Evolutionary conservation across 2,888 invertebrate genomes (phyloP).

Genomic region (Trileptium ribeirensis): DNA sequence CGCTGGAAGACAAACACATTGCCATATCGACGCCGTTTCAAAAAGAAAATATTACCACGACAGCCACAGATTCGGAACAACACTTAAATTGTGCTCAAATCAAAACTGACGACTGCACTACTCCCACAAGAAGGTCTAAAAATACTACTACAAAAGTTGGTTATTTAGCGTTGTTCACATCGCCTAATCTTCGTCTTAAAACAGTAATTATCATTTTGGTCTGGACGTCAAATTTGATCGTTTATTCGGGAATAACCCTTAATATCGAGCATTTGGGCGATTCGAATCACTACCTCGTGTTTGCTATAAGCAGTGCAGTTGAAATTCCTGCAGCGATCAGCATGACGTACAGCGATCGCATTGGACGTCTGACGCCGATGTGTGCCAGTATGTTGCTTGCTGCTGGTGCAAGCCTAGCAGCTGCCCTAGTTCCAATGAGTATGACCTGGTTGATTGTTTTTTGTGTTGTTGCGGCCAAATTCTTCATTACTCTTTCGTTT

Average conservation of each 20-base stretch:
- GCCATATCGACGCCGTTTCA: too few relatives aligned
- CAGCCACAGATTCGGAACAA: too few relatives aligned
- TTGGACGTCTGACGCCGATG: not conserved
- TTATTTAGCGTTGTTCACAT: too few relatives aligned
- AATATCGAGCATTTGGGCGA: conserved; percentile 17
- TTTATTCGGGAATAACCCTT: conserved; percentile 7
- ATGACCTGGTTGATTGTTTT: not conserved
- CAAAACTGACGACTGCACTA: too few relatives aligned
- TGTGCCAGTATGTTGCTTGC: not conserved
- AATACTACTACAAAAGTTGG: too few relatives aligned
- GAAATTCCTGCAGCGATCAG: conserved; percentile 13
- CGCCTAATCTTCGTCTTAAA: not conserved
- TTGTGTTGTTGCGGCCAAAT: not conserved
- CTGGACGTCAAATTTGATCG: conserved; percentile 10
- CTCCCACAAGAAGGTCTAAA: too few relatives aligned
- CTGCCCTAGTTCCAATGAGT: not conserved
- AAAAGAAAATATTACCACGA: too few relatives aligned
- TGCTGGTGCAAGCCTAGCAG: not conserved
- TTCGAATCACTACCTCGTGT: conserved; percentile 6
- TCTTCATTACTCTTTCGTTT: not conserved
- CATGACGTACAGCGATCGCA: not conserved
- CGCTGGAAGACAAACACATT: too few relatives aligned
- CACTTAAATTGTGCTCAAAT: too few relatives aligned
- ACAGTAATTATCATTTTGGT: conserved; percentile 1
- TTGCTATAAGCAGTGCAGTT: not conserved